Percentiles rank a stretch among this genome's conserved stretches.
phyloP scores from a whole-genome alignment of 1,140 invertebrate genomes.

The Zaprionus camerounensis region DNA sequence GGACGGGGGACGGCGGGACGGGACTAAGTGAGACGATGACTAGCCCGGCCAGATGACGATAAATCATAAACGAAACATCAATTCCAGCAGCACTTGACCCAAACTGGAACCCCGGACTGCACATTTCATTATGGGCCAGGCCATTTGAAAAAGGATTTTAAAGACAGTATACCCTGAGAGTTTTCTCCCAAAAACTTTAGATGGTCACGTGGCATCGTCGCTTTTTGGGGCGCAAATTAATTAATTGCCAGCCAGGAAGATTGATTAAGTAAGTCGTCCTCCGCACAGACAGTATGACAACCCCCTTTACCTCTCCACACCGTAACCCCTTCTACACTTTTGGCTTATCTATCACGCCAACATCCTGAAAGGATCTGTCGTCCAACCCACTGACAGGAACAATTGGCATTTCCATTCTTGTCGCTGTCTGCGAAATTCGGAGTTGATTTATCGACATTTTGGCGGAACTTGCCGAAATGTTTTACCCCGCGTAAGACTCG shows the following conservation, averaged over 20 bases:
- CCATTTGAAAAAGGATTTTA: slow-evolving; percentile 26
- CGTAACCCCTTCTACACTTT: slow-evolving; percentile 59
- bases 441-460: slow-evolving; percentile 79
- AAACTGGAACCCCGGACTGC: not conserved
- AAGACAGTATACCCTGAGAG: slow-evolving; percentile 27
- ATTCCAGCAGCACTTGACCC: slow-evolving; percentile 84
- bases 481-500: slow-evolving; percentile 14
- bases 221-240: slow-evolving; percentile 62
- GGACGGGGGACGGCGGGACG: not conserved
- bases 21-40: slow-evolving; percentile 59
- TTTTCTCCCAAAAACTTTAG: slow-evolving; percentile 6
- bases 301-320: not conserved
- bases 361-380: slow-evolving; percentile 40
- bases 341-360: slow-evolving; percentile 80
- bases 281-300: slow-evolving; percentile 24
- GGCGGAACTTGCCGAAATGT: slow-evolving; percentile 73
- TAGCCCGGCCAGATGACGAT: slow-evolving; percentile 67
- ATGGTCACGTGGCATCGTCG: slow-evolving; percentile 59
- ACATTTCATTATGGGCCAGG: slow-evolving; percentile 2
- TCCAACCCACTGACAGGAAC: not conserved
- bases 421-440: slow-evolving; percentile 40
- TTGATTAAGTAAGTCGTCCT: slow-evolving; percentile 56
- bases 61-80: slow-evolving; percentile 84
- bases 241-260: slow-evolving; percentile 71
- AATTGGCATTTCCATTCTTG: slow-evolving; percentile 20